These are phyloP conservation scores for Parelbella ahira DNA, from an alignment of 2,888 invertebrate genomes.

Conservation along the genomic window DNA sequence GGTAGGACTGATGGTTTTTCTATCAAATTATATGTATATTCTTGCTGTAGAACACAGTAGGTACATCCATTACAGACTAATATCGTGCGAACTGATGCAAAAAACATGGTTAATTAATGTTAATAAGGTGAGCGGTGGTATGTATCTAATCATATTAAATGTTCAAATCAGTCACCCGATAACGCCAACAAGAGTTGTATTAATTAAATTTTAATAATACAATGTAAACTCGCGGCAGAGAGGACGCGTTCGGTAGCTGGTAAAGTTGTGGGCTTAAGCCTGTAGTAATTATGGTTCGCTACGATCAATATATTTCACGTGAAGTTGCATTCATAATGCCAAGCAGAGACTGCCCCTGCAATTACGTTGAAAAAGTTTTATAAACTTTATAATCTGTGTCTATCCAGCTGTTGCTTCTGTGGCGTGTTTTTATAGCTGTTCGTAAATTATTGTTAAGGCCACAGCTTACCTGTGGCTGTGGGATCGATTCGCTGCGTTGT, in stretches of 20 bases:
- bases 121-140: conserved; percentile 14
- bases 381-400: conserved; percentile 17
- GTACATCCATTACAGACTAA: too few species aligned
- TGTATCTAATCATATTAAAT: conserved; percentile 10
- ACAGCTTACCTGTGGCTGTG: conserved; percentile 50
- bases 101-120: conserved; percentile 10
- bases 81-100: too few species aligned
- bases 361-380: conserved; percentile 20
- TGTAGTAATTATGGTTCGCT: conserved; percentile 10
- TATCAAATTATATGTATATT: too few species aligned
- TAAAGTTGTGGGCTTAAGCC: conserved; percentile 1
- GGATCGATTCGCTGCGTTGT: conserved; percentile 68
- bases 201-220: too few species aligned
- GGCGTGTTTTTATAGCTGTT: conserved; percentile 47
- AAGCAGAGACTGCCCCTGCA: conserved; percentile 1
- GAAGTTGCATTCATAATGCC: conserved; percentile 8
- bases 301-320: conserved; percentile 11
- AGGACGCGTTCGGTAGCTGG: neutral
- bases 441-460: conserved; percentile 53
- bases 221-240: neutral
- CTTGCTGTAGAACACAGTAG: too few species aligned
- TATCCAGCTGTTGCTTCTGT: conserved; percentile 35
- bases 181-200: too few species aligned
- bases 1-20: too few species aligned
- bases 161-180: conserved; percentile 9